Percentiles rank a stretch among this genome's conserved stretches.
Conservation (phyloP, 2,797 vertebrate species). For the Pangasius mekongensis region DNA sequence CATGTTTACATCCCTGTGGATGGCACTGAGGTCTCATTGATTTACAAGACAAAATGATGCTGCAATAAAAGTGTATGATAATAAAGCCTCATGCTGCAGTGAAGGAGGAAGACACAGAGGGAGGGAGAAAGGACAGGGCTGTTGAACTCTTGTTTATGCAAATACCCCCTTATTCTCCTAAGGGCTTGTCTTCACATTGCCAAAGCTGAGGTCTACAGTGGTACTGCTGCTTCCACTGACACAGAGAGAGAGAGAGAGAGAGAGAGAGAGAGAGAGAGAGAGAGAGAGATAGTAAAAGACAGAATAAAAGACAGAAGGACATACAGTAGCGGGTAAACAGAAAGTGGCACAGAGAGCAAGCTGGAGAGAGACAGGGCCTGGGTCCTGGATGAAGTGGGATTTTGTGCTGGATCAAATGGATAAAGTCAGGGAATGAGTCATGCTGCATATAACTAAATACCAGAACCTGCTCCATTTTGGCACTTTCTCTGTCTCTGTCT, state of each 20-base stretch:
- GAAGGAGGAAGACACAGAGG: conserved; percentile 16
- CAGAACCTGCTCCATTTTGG: conserved; percentile 12
- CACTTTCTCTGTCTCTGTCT: neutral
- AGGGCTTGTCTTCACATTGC: conserved; percentile 71
- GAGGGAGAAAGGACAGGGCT: conserved; percentile 11
- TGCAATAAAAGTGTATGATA: conserved; percentile 60
- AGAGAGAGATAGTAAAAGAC: neutral
- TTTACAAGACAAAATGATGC: conserved; percentile 62
- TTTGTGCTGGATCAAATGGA: conserved; percentile 71
- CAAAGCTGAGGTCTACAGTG: conserved; percentile 64
- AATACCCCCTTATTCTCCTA: conserved; percentile 61
- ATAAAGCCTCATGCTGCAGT: conserved; percentile 53
- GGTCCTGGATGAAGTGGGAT: conserved; percentile 67
- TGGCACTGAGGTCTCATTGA: conserved; percentile 50
- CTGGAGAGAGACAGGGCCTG: conserved; percentile 36
- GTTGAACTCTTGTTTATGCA: conserved; percentile 65
- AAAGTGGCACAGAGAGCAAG: conserved; percentile 14
- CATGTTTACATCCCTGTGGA: conserved; percentile 48
- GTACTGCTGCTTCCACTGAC: conserved; percentile 58
- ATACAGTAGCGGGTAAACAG: conserved; percentile 24
- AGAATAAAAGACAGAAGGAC: conserved; percentile 20
- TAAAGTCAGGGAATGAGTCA: conserved; percentile 58
- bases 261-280: neutral
- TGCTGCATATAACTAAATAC: conserved; percentile 43
- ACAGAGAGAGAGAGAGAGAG: neutral